phyloP scores from a whole-genome alignment of 2,113 vertebrate species.

The Spilogale gracilis region DNA sequence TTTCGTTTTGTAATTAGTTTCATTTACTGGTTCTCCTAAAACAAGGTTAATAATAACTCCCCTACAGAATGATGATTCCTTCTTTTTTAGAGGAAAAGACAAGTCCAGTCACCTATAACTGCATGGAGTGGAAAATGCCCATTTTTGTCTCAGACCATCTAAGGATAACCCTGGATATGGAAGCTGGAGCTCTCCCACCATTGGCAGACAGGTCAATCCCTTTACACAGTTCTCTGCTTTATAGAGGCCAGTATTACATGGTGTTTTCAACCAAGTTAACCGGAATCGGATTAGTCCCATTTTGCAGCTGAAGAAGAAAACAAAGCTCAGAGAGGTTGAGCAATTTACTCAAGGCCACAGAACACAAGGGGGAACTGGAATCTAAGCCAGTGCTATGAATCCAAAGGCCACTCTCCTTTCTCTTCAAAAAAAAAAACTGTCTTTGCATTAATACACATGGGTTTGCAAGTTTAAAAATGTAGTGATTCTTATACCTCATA shows the following conservation, averaged over 20 bases:
- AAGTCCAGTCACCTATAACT: background rate
- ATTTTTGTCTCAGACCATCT: background rate
- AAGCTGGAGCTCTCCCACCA: background rate
- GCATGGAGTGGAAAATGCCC: background rate
- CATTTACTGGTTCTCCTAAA: slow-evolving; percentile 31
- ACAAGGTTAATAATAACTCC: background rate
- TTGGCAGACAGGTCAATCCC: background rate
- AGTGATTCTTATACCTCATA: background rate
- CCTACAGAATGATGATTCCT: background rate
- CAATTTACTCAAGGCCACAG: background rate
- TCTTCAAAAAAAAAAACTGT: background rate
- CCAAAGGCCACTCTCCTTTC: background rate
- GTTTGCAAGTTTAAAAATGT: background rate
- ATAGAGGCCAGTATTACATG: background rate
- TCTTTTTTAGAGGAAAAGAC: background rate
- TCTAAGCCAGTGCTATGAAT: background rate
- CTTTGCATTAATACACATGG: background rate
- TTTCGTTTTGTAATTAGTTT: slow-evolving; percentile 33
- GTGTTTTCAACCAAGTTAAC: background rate
- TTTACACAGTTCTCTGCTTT: background rate
- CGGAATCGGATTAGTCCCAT: background rate
- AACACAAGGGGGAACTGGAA: background rate
- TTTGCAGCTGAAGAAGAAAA: background rate
- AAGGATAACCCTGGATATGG: background rate
- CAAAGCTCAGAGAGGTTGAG: background rate